Evolutionary conservation across 2,888 invertebrate genomes (phyloP), one percentile per base, ranked within the genome.

Genomic region (Pegoplata infirma): DNA sequence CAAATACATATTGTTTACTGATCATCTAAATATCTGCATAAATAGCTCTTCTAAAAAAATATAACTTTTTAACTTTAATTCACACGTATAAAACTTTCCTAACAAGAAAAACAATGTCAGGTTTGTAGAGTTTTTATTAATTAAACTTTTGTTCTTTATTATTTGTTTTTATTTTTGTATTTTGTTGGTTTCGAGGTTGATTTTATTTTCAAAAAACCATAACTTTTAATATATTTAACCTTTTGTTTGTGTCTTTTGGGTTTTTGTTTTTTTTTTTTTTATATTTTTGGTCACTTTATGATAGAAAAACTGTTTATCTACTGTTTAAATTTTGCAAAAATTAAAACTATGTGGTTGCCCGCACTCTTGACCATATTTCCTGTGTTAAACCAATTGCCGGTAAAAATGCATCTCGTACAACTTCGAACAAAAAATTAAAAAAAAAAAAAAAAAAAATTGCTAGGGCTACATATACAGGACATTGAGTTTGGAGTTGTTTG

Each of bases 291-390:
- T 67, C 44, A 46, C 56, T 80, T 77, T 78, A 68, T 69, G 76
- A 61, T 68, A 71, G 71, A 67, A 68, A 73, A 75, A 78, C 68
- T 76, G 75, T 75, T 75, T 75, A 75, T 75, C 55, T 68, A 40
- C 36, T 83, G 82, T 84, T 86, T 85, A 86, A 86, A 85, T 85
- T 85, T 83, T 74, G 58, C 55, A 73, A 85, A 87, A 87, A 87
- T 87, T 88, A 87, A 87, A 87, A 87, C 86, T 81, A 83, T 87
- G 88, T 83, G 87, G 87, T 87, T 84, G 83, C 76, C 82, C 82
- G 74, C 81, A 80, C 81, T 69, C 80, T 75, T 36, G 46, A 14
- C 21, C 23, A 16, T 46, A 67, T 58, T 47, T 68, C 55, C 40
- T 55, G 73, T 66, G 73, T 76, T 69, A 49, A 73, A 76, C 73